These are phyloP conservation scores for Drosophila rellima DNA, from an alignment of 2,888 invertebrate species.

Conservation along the genomic window DNA sequence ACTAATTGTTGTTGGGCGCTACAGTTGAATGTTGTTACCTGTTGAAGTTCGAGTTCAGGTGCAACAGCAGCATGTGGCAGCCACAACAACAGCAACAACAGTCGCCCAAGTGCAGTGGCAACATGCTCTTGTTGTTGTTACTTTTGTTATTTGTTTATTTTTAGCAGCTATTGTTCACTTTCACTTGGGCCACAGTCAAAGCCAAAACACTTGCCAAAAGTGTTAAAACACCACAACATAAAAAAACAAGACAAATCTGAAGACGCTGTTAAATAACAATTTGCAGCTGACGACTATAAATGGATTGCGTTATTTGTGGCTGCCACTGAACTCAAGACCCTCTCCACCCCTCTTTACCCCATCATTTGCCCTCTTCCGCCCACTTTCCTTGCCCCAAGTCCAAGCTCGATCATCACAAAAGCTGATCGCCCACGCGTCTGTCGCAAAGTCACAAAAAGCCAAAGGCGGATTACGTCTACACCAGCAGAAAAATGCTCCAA, in stretches of 20 bases:
- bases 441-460: conserved; percentile 6
- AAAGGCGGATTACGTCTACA: conserved; percentile 34
- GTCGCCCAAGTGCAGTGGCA: conserved; percentile 74
- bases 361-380: too few relatives aligned
- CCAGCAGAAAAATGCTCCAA: not conserved
- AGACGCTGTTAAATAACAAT: conserved; percentile 78
- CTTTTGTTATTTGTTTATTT: conserved; percentile 35
- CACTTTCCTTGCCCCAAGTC: not conserved
- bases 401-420: conserved; percentile 41
- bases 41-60: conserved; percentile 78
- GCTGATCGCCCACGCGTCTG: conserved; percentile 64
- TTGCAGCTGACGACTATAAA: conserved; percentile 62
- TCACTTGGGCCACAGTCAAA: conserved; percentile 59
- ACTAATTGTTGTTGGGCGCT: conserved; percentile 51
- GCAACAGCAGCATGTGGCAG: conserved; percentile 54
- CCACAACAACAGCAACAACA: conserved; percentile 54
- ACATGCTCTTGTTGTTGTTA: conserved; percentile 34
- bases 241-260: conserved; percentile 31
- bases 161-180: conserved; percentile 61
- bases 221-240: conserved; percentile 61
- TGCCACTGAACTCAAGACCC: conserved; percentile 63
- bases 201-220: conserved; percentile 69
- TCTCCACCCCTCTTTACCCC: not conserved
- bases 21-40: conserved; percentile 30
- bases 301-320: conserved; percentile 61